phyloP scores from a whole-genome alignment of 2,113 vertebrate genomes.

The Irena cyanogastra region DNA sequence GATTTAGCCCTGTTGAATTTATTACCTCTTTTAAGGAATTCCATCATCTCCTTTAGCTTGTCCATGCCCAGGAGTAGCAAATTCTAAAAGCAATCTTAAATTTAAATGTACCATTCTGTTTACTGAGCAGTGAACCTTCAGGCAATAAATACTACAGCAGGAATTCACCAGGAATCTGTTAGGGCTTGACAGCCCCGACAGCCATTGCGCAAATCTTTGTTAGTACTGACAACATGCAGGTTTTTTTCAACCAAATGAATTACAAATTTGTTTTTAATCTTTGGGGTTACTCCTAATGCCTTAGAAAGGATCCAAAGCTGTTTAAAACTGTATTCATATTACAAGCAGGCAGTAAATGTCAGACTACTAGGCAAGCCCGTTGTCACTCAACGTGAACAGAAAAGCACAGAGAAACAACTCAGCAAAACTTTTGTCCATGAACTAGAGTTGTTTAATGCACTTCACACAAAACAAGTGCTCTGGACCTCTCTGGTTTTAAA shows the following conservation, averaged over 20 bases:
- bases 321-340: constrained; percentile 26
- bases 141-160: constrained; percentile 33
- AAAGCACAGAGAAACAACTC: not conserved
- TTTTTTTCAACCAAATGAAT: constrained; percentile 18
- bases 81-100: constrained; percentile 39
- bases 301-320: constrained; percentile 23
- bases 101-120: constrained; percentile 43
- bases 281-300: not conserved
- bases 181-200: constrained; percentile 41
- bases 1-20: not conserved
- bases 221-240: not conserved
- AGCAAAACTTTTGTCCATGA: not conserved
- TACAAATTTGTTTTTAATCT: constrained; percentile 59
- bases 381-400: not conserved
- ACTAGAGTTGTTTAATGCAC: not conserved
- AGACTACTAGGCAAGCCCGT: not conserved
- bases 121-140: constrained; percentile 24
- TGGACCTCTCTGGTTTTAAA: not conserved
- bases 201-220: constrained; percentile 11
- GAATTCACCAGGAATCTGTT: constrained; percentile 11
- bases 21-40: not conserved
- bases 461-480: not conserved
- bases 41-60: not conserved
- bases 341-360: constrained; percentile 30
- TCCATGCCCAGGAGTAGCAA: not conserved